Base-by-base conservation (phyloP, 1,140 invertebrate genomes). In the Carposina sasakii region DNA sequence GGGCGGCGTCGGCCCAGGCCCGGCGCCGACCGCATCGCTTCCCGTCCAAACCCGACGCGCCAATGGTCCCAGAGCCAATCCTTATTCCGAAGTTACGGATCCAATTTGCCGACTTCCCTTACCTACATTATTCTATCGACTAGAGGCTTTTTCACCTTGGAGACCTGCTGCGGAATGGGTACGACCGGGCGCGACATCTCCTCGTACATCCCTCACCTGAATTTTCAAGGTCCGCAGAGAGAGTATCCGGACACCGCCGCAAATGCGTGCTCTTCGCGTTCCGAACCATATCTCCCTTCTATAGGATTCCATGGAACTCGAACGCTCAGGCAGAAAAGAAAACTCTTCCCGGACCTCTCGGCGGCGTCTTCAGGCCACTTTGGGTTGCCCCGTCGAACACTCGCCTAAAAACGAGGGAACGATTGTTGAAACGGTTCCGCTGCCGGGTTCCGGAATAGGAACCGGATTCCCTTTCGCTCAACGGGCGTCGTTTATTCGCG, bases 101-200 rank as follows among this genome's bases (percentile, higher is more conserved):
- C 71, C 53, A 71, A 67, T 71, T 76, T 76, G 72, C 72, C 89
- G 89, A 93, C 90, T 92, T 92, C 90, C 91, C 91, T 94, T 94
- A 93, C 89, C 92, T 93, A 92, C 91, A 93, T 93, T 93, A 89
- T 88, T 92, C 91, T 91, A 93, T 92, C 90, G 88, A 93, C 91
- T 91, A 94, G 91, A 94, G 93, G 91, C 91, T 94, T 86, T 90
- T 92, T 87, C 92, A 91, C 92, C 93, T 91, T 91, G 91, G 94
- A 91, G 94, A 92, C 91, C 91, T 90, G 88, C 93, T 90, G 90
- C 90, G 91, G 89, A 92, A 92, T 92, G 86, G 88, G 90, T 92
- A 93, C 90, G 90, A 89, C 72, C 86, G 81, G 85, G 86, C 85
- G 85, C 86, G 87, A 88, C 76, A 75, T 75, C 86, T 90, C 85